phyloP scores from a whole-genome alignment of 2,113 vertebrate genomes.

The Syrmaticus mikado region DNA sequence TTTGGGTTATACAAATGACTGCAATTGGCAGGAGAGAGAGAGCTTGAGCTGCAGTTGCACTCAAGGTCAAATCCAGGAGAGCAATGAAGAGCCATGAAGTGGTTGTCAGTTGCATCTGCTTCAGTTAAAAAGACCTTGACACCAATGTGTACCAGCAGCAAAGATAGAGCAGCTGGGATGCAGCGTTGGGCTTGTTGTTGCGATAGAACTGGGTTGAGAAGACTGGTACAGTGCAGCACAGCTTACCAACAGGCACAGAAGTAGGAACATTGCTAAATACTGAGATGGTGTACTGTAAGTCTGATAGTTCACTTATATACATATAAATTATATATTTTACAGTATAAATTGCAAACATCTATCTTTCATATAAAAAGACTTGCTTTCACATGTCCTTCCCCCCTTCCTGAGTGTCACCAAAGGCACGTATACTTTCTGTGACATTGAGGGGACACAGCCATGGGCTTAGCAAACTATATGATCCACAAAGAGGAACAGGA shows the following conservation, averaged over 20 bases:
- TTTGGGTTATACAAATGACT: not conserved
- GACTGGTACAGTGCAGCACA: not conserved
- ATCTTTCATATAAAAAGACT: not conserved
- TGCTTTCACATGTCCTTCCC: not conserved
- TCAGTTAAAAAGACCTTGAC: not conserved
- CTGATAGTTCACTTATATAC: not conserved
- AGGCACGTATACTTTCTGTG: not conserved
- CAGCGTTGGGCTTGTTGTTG: not conserved
- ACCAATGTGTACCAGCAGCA: not conserved
- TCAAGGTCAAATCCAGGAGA: not conserved
- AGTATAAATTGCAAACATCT: not conserved
- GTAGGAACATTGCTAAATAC: accelerated
- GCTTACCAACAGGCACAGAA: not conserved
- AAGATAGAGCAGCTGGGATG: not conserved
- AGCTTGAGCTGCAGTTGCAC: not conserved
- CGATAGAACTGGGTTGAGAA: not conserved
- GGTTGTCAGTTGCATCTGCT: not conserved
- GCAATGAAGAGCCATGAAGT: not conserved
- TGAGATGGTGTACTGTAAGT: accelerated
- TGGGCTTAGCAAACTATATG: not conserved
- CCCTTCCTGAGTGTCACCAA: not conserved
- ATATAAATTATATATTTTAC: not conserved
- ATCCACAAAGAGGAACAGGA: not conserved
- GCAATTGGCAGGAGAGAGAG: accelerated
- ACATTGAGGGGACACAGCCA: not conserved